Evolutionary conservation across 2,797 vertebrate species (phyloP), one percentile per base, ranked within the genome.

Genomic region (Esox masquinongy): DNA sequence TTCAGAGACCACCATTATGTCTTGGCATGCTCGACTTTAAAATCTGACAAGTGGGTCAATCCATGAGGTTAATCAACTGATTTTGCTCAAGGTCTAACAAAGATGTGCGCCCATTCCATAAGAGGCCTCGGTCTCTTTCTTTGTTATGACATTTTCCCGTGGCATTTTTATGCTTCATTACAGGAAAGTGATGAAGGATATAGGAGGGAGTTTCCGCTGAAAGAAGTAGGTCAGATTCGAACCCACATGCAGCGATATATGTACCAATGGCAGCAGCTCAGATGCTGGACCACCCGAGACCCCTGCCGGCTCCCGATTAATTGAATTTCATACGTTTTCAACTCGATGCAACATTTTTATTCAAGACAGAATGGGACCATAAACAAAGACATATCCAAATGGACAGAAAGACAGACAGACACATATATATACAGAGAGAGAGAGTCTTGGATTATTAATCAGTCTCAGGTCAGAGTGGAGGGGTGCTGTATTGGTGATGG

Each of bases 371-470:
- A 0, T 24, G 22, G 56, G 22, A 59, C 22, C 3, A 61, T 24
- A 14, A 11, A 53, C 19, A 2, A 53, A 53, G 5, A n/a, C n/a
- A n/a, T n/a, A n/a, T 17, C 50, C 16, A 0, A 34, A 34, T 34
- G 5, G 51, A 19, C 17, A n/a, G 51, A 53, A 53, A 59, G n/a
- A 22, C 53, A 59, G 7, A 4, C 0, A 11, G 19, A 56, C 53
- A 22, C 53, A 59, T 3, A 39, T 34, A 5, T 14, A 56, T n/a
- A n/a, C 53, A 59, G 15, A 59, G 43, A 47, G 9, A 12, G 43
- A 47, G 43, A 56, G 51, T 29, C 31, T 22, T 61, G 73, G 53
- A 76, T 78, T 69, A 75, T 67, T 74, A 80, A 73, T 29, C 50
- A 75, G 56, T 2, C 9, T 61, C 11, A 24, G 67, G 75, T 39